Conservation (phyloP, 2,888 invertebrate species). For the Rhaphigaster nebulosa region DNA sequence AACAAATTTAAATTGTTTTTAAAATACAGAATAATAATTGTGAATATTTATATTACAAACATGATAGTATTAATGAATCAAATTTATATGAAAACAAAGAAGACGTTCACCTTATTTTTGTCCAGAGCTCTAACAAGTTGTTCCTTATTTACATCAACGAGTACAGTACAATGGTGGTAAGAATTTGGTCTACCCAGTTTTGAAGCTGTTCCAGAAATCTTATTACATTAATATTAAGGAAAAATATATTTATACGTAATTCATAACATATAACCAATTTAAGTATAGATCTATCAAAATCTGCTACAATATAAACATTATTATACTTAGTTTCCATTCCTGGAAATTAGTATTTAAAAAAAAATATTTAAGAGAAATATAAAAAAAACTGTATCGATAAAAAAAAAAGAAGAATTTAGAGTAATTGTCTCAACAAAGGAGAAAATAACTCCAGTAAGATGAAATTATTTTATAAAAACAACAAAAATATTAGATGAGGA, state of each 20-base stretch:
- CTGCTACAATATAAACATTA: background rate
- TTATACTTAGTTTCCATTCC: no score
- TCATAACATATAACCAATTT: background rate
- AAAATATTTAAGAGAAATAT: no score
- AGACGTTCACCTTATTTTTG: slow-evolving; percentile 78
- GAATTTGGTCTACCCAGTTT: slow-evolving; percentile 89
- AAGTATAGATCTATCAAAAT: background rate
- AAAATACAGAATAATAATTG: background rate
- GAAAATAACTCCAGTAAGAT: no score
- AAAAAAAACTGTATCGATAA: no score
- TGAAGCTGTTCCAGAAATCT: slow-evolving; percentile 97
- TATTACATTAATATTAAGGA: slow-evolving; percentile 64
- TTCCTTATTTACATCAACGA: slow-evolving; percentile 87
- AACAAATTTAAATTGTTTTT: no score
- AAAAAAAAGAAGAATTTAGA: no score
- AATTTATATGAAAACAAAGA: background rate
- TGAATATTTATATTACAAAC: background rate
- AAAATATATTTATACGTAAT: slow-evolving; percentile 40
- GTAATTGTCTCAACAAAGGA: no score
- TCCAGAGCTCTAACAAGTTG: slow-evolving; percentile 80
- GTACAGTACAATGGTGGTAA: slow-evolving; percentile 98
- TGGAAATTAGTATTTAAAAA: no score
- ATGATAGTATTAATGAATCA: background rate
- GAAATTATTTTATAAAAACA: no score
- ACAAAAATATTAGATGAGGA: no score